Evolutionary conservation across 2,797 vertebrate species (phyloP).

Genomic region (Cryptoprocta ferox): DNA sequence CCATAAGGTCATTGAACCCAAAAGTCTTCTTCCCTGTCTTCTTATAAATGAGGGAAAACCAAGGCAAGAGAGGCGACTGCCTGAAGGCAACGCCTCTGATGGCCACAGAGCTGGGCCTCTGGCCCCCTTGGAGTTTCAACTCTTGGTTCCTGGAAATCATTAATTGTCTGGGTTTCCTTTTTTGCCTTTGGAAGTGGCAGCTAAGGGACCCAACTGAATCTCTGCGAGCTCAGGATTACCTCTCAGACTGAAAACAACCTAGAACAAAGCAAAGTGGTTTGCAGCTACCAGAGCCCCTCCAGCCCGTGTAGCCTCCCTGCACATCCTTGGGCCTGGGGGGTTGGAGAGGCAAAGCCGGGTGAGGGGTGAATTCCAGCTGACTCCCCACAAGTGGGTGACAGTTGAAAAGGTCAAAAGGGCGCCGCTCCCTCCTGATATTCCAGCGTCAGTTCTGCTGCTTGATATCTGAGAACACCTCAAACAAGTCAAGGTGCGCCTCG

Average conservation of each 20-base stretch:
- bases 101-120: not conserved
- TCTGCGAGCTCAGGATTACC: not conserved
- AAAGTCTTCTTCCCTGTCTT: not conserved
- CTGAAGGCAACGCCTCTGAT: not conserved
- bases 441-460: not conserved
- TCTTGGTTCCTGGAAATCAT: slow-evolving; percentile 18
- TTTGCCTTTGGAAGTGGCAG: not conserved
- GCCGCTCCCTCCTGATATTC: not conserved
- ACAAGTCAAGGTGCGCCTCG: not conserved
- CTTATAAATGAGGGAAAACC: not conserved
- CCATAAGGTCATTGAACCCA: not conserved
- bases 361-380: slow-evolving; percentile 4
- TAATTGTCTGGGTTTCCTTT: not conserved
- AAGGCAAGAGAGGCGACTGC: not conserved
- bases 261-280: not conserved
- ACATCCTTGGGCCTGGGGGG: not conserved
- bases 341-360: not conserved
- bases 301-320: not conserved
- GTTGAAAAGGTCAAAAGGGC: slow-evolving; percentile 52
- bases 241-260: not conserved
- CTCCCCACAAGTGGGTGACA: not conserved
- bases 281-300: not conserved
- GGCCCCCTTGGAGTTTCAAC: not conserved
- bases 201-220: not conserved
- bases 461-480: slow-evolving; percentile 37